Evolutionary conservation across 2,888 invertebrate species (phyloP), one percentile per base, ranked within the genome.

Genomic region (Plebejus argus): DNA sequence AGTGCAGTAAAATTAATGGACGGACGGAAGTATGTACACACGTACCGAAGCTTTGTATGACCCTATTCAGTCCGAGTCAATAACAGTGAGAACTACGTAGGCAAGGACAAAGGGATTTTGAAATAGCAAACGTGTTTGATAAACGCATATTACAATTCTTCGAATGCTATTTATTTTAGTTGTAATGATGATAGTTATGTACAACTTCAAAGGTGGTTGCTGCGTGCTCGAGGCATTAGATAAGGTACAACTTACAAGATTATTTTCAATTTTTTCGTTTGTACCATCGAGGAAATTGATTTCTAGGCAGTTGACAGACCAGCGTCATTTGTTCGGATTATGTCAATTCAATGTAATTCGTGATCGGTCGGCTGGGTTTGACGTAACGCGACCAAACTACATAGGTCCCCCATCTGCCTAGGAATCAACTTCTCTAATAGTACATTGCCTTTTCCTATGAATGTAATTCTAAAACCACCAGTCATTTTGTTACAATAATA

Each of bases 1-100:
- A 71, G 35, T 39, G 39, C 35, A 39, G 71, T 39, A 20, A 71
- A 71, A 71, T 39, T 71, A 71, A 71, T 71, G 71, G 71, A 71
- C 39, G 20, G 39, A 66, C 66, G 28, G 71, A 71, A 39, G 71
- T 71, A 39, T 10, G 35, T 71, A 71, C 71, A 39, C 35, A 71
- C 39, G 35, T 39, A 20, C 35, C 18, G 33, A 70, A 71, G 71
- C 35, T 71, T 71, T 39, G 71, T 71, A 39, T 71, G 39, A 39
- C 35, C n/a, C 39, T 12, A 71, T 71, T 20, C 8, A n/a, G 71
- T 71, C 39, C 35, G 39, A 39, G 71, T 71, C 35, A 71, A 71
- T 39, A 39, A 71, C 71, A 39, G 66, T 12, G 66, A 18, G 66
- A 66, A 66, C 28, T 12, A 66, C 66, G 66, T 61, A 61, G 23